Conservation (phyloP, 2,113 vertebrate genomes). For the Pampusana beccarii region DNA sequence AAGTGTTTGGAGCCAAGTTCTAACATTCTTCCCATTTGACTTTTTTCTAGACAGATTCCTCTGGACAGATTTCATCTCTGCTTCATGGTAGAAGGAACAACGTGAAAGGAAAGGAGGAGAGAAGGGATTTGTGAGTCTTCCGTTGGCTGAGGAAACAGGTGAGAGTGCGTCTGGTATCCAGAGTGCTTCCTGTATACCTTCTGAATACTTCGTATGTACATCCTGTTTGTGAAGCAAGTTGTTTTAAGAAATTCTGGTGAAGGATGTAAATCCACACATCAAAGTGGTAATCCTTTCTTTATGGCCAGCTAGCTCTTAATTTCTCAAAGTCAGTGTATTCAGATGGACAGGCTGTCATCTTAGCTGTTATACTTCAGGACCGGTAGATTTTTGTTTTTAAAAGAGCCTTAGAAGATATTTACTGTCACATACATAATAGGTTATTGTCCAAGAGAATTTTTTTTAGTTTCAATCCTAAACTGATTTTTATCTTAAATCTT, state of each 20-base stretch:
- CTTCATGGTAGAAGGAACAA: neutral
- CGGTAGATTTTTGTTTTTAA: neutral
- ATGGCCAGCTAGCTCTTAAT: neutral
- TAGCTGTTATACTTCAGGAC: neutral
- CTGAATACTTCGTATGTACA: neutral
- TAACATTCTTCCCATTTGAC: neutral
- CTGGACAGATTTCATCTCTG: neutral
- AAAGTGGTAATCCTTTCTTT: neutral
- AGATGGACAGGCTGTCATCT: fast-evolving
- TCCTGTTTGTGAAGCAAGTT: neutral
- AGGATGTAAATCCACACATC: neutral
- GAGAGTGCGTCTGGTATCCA: neutral
- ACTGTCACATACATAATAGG: neutral
- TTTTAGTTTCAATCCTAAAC: neutral
- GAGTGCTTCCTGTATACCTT: fast-evolving
- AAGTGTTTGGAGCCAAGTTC: neutral
- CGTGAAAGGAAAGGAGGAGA: neutral
- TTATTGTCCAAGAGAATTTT: neutral
- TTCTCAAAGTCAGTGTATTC: neutral
- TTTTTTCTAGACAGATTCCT: neutral
- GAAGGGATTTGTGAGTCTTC: neutral
- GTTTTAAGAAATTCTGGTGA: neutral
- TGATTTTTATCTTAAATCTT: neutral
- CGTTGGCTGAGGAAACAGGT: neutral
- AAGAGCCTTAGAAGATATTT: neutral